These are phyloP conservation scores for Leptodactylus fuscus DNA, from an alignment of 2,113 vertebrate genomes.

Conservation along the genomic window DNA sequence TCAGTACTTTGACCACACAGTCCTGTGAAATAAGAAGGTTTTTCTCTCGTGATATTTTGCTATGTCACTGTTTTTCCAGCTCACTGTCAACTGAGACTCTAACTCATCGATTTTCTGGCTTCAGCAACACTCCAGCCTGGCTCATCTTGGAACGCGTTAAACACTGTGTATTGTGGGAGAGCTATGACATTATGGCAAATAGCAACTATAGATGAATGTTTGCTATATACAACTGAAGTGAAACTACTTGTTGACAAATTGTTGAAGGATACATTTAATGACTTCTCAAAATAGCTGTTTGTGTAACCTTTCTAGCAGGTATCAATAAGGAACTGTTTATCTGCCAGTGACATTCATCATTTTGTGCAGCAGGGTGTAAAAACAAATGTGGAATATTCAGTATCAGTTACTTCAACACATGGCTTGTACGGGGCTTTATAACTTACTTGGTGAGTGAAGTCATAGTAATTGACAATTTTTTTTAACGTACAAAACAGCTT, in stretches of 20 bases:
- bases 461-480: neutral
- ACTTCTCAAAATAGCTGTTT: constrained; percentile 4
- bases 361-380: neutral
- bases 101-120: constrained; percentile 33
- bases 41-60: constrained; percentile 7
- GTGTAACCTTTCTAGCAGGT: constrained; percentile 21
- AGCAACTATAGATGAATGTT: constrained; percentile 13
- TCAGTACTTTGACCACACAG: neutral
- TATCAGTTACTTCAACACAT: neutral
- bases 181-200: constrained; percentile 23
- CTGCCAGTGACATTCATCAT: neutral
- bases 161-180: constrained; percentile 27
- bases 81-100: neutral
- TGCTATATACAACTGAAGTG: neutral
- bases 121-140: neutral
- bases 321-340: neutral
- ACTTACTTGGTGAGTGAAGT: neutral
- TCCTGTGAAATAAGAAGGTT: neutral
- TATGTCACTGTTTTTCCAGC: neutral
- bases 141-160: constrained; percentile 25
- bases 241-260: constrained; percentile 31
- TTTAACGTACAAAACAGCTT: no score
- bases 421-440: neutral
- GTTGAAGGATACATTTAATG: constrained; percentile 1
- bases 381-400: neutral